These are phyloP conservation scores for Nycticryphes semicollaris DNA, from an alignment of 2,113 vertebrate species.

Conservation along the genomic window DNA sequence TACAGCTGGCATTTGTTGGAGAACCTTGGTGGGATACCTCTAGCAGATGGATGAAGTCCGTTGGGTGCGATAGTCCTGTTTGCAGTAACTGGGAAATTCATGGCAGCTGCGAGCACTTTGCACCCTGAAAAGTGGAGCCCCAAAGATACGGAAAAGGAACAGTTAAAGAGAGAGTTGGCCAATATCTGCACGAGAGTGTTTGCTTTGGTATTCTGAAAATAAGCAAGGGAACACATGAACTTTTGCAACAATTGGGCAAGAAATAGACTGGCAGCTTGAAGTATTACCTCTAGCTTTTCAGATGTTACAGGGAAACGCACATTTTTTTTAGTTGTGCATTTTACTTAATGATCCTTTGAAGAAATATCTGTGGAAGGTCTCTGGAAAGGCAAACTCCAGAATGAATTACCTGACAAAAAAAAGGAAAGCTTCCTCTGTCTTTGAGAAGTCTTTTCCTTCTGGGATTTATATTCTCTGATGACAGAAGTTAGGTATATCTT, in stretches of 20 bases:
- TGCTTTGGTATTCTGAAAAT: background rate
- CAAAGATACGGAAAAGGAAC: background rate
- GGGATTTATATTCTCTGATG: background rate
- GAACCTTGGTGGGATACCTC: background rate
- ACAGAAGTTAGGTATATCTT: background rate
- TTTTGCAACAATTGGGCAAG: background rate
- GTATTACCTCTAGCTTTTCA: background rate
- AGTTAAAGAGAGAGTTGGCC: background rate
- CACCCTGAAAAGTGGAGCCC: background rate
- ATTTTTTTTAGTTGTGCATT: background rate
- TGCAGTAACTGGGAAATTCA: background rate
- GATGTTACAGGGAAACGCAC: background rate
- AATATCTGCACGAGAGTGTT: background rate
- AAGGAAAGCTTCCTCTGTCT: background rate
- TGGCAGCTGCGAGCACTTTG: background rate
- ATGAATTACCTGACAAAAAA: background rate
- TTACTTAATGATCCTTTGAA: background rate
- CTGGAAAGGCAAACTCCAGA: background rate
- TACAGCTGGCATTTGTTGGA: background rate
- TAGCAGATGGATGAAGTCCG: background rate
- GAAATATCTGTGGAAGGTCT: background rate
- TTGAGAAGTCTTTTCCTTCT: background rate
- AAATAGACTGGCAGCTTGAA: background rate
- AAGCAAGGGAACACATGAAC: background rate
- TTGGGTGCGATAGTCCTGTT: background rate